Evolutionary conservation across 1,140 invertebrate genomes (phyloP).

Genomic region (Penaeus vannamei): DNA sequence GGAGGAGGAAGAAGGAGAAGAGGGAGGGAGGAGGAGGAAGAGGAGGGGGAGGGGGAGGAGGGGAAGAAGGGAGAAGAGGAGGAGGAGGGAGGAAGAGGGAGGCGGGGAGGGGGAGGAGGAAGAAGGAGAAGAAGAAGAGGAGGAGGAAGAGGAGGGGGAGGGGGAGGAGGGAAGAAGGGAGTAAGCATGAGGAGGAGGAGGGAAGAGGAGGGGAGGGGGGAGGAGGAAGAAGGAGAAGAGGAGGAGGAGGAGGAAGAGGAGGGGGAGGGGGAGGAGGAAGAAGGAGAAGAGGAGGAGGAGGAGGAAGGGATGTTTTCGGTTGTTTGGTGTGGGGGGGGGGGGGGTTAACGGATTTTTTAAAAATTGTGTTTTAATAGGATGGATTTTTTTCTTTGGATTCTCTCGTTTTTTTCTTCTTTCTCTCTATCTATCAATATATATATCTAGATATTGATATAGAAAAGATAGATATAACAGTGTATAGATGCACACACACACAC

Average conservation of each 20-base stretch:
- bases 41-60: background rate
- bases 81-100: background rate
- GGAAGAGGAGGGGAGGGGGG: slow-evolving; percentile 8
- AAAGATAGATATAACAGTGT: no score
- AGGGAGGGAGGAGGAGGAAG: background rate
- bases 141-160: background rate
- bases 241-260: background rate
- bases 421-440: no score
- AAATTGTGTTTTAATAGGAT: no score
- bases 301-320: slow-evolving; percentile 3
- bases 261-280: slow-evolving; percentile 9
- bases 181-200: no score
- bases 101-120: background rate
- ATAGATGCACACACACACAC: no score
- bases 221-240: no score
- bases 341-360: no score
- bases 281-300: slow-evolving; percentile 10
- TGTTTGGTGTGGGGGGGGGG: no score
- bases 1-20: background rate
- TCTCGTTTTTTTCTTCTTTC: no score
- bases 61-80: background rate
- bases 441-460: no score
- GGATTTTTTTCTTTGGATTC: no score
- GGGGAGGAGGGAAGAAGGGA: slow-evolving; percentile 1
- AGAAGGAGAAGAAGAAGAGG: background rate